Base-by-base conservation (phyloP, 2,797 vertebrate species). In the Amblyraja radiata region DNA sequence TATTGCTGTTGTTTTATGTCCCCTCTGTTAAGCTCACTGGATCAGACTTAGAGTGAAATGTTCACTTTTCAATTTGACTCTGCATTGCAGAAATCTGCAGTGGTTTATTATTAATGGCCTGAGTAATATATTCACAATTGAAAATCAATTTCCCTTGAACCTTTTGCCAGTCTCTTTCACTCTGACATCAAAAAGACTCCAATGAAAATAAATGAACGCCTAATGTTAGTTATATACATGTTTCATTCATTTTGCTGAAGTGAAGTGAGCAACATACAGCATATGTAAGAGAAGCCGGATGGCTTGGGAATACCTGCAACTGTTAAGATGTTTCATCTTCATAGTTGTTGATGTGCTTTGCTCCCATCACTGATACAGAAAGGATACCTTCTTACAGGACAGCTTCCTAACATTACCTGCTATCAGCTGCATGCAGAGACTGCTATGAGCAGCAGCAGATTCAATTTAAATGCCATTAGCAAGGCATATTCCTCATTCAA, bases 331-430 rank as follows among this genome's bases (percentile, higher is more conserved):
- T 46, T 76, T 92, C 14, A 76, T 74, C 46, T 92, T 46, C 90
- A 46, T 28, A n/a, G 36, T 92, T 71, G 46, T 36, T 54, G 73
- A 23, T 11, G 74, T 54, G 9, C 11, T 28, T 73, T 71, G 46
- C 25, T 92, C n/a, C 23, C 23, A 74, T 46, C 10, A 73, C 39
- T 11, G 16, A 76, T 32, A 68, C 16, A 46, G 73, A 74, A 76
- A 92, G 71, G 21, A 58, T 58, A 46, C 68, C 23, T 54, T 74
- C 39, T 6, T 68, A 68, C n/a, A 88, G 84, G 68, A 68, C 7
- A 65, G n/a, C n/a, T 36, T 88, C 84, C 36, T 88, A 88, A 88
- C 84, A 88, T 88, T 68, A 7, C 32, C 84, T 88, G 84, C 61
- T 68, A 88, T 88, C 61, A 88, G n/a, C 61, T 68, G 63, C 84